Conservation (phyloP, 2,113 vertebrate species). For the Lathamus discolor region DNA sequence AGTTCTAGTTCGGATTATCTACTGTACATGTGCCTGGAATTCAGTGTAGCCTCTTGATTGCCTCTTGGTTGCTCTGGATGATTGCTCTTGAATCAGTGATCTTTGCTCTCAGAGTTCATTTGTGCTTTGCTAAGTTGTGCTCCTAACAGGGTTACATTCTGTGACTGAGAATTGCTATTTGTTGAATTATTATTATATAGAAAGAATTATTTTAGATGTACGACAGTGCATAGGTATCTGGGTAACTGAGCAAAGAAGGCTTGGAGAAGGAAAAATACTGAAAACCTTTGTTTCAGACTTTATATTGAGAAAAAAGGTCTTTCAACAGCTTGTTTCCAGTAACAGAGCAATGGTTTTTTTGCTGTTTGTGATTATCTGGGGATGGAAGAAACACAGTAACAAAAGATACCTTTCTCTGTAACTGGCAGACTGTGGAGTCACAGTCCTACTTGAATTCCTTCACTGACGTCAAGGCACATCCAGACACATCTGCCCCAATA, state of each 20-base stretch:
- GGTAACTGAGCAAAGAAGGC: neutral
- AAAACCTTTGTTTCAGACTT: neutral
- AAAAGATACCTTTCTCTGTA: neutral
- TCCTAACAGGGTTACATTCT: neutral
- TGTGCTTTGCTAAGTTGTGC: neutral
- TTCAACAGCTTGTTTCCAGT: neutral
- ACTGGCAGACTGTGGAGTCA: neutral
- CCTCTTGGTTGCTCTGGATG: neutral
- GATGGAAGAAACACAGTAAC: neutral
- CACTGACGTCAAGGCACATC: neutral
- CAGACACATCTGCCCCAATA: neutral
- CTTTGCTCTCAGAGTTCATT: neutral
- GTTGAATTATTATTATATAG: neutral
- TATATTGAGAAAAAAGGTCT: neutral
- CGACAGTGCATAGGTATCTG: neutral
- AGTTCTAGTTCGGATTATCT: neutral
- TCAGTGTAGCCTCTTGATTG: neutral
- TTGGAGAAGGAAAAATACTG: neutral
- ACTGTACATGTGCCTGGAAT: neutral
- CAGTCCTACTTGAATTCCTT: neutral
- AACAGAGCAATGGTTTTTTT: accelerated
- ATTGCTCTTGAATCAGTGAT: neutral
- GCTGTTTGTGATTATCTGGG: neutral
- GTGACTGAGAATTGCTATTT: neutral
- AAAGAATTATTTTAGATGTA: neutral